Conservation (phyloP, 2,113 vertebrate genomes). For the Pachyramphus minor region DNA sequence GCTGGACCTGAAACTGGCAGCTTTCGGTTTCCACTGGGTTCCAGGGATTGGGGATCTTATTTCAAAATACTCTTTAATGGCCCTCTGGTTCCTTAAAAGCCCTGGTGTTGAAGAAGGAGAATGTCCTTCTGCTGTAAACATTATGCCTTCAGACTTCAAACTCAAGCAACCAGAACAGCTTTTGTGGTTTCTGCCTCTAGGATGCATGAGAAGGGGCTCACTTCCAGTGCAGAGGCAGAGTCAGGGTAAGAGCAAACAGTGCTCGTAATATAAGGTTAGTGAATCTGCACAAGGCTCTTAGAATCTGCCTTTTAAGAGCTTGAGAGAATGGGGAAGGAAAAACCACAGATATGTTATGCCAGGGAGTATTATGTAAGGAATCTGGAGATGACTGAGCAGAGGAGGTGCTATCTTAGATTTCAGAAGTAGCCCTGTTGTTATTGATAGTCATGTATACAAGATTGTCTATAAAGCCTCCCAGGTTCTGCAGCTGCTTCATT, state of each 20-base stretch:
- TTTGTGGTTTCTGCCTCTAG: neutral
- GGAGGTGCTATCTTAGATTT: neutral
- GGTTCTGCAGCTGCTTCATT: neutral
- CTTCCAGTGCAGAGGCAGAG: neutral
- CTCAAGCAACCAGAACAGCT: neutral
- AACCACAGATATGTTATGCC: neutral
- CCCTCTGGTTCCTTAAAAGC: neutral
- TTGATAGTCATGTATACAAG: neutral
- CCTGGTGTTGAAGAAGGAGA: neutral
- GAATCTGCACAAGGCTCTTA: neutral
- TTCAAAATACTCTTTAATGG: neutral
- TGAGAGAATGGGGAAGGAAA: neutral
- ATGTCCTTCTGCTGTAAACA: neutral
- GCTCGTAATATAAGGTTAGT: neutral
- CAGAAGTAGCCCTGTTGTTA: neutral
- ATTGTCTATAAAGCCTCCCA: neutral
- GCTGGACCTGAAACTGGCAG: neutral
- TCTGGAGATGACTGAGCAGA: neutral
- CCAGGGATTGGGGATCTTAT: neutral
- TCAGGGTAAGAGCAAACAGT: neutral
- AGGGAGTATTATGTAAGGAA: neutral
- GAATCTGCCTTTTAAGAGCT: neutral
- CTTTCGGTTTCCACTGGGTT: neutral
- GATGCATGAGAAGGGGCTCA: neutral
- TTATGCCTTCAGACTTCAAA: neutral